Percentiles rank a stretch among this genome's conserved stretches.
Evolutionary conservation across 2,113 vertebrate genomes (phyloP).

Genomic region (Acanthisitta chloris): DNA sequence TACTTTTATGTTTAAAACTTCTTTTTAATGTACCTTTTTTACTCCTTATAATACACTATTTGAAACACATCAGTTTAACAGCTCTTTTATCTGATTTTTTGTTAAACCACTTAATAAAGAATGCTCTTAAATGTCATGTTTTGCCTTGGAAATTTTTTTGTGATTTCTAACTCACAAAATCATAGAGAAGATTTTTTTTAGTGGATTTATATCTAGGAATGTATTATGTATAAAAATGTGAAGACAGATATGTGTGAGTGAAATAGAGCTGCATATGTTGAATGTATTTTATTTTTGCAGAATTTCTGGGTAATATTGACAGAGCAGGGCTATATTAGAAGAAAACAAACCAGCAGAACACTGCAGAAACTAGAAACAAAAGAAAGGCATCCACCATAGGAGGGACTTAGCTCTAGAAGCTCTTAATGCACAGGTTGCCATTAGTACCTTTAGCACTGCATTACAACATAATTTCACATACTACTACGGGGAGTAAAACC

Average conservation of each 20-base stretch:
- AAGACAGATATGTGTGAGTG: neutral
- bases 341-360: neutral
- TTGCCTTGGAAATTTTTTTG: neutral
- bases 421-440: neutral
- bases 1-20: neutral
- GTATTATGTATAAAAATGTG: neutral
- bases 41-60: neutral
- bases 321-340: neutral
- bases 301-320: neutral
- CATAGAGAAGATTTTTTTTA: neutral
- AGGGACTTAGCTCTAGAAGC: neutral
- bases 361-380: neutral
- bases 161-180: neutral
- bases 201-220: neutral
- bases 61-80: neutral
- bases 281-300: neutral
- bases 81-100: neutral
- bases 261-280: neutral
- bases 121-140: neutral
- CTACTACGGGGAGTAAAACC: neutral
- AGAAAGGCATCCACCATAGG: neutral
- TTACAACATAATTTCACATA: neutral
- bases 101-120: neutral
- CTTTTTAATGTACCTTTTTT: neutral
- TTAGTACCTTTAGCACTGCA: neutral